phyloP scores from a whole-genome alignment of 1,140 invertebrate genomes.

The Drosophila nebulosa region DNA sequence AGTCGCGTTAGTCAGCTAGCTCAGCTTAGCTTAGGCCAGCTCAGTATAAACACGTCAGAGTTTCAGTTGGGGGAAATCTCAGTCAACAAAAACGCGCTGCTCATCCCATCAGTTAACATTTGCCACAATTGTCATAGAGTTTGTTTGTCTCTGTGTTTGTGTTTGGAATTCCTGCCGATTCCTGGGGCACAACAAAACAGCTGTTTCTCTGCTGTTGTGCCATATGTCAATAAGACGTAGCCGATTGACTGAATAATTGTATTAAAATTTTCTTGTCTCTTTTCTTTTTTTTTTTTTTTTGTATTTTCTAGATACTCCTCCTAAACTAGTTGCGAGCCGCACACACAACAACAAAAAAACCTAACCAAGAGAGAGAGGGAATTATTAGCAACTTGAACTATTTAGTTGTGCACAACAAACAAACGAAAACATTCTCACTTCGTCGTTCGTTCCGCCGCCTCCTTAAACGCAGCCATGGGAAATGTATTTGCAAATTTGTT shows the following conservation, averaged over 20 bases:
- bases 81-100: no score
- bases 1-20: neutral
- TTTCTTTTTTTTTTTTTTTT: neutral
- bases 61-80: neutral
- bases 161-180: neutral
- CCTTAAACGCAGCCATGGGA: constrained; percentile 85
- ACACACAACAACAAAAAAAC: neutral
- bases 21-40: no score
- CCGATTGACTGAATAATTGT: neutral
- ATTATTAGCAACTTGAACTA: neutral
- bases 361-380: neutral
- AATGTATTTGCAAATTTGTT: constrained; percentile 93
- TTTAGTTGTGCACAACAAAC: constrained; percentile 22
- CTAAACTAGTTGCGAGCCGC: neutral
- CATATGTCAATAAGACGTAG: neutral
- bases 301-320: neutral
- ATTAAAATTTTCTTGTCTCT: neutral
- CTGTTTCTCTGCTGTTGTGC: neutral
- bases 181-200: neutral
- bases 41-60: neutral
- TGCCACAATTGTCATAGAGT: neutral
- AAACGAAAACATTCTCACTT: constrained; percentile 5
- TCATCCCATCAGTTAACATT: neutral
- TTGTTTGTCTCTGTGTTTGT: neutral
- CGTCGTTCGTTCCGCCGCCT: neutral